phyloP scores from a whole-genome alignment of 2,113 vertebrate species.

The Myxocyprinus asiaticus region DNA sequence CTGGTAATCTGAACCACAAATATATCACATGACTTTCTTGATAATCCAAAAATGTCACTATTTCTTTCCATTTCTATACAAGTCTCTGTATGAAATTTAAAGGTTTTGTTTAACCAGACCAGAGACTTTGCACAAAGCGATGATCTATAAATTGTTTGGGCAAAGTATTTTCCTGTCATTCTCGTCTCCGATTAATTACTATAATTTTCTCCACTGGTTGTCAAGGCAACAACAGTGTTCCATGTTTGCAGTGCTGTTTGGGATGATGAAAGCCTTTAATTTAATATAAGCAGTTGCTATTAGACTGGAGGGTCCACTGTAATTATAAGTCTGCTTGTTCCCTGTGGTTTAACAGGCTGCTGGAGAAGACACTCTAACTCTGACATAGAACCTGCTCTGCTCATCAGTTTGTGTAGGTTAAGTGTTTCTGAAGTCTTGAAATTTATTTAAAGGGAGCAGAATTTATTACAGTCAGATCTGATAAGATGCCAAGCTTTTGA shows the following conservation, averaged over 20 bases:
- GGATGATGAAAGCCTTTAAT: slow-evolving; percentile 46
- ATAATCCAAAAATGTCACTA: neutral
- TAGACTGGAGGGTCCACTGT: slow-evolving; percentile 25
- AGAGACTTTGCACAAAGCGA: neutral
- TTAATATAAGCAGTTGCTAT: slow-evolving; percentile 46
- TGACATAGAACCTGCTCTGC: neutral
- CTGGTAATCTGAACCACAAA: neutral
- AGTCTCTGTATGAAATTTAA: neutral
- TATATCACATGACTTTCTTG: neutral
- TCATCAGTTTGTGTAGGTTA: neutral
- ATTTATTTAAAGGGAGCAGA: no score
- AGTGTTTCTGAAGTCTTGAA: no score
- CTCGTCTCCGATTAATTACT: slow-evolving; percentile 46
- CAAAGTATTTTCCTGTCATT: slow-evolving; percentile 25
- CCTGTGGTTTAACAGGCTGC: slow-evolving; percentile 32
- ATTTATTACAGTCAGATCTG: no score
- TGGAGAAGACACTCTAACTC: slow-evolving; percentile 15
- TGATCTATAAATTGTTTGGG: slow-evolving; percentile 45
- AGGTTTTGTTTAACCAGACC: neutral
- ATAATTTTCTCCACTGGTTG: slow-evolving; percentile 41
- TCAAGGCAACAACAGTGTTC: slow-evolving; percentile 42
- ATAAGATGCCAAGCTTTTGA: no score
- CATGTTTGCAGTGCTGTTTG: slow-evolving; percentile 25
- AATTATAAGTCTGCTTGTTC: slow-evolving; percentile 43
- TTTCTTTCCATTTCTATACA: no score